Conservation (phyloP, 2,888 invertebrate species). For the Eristalinus sepulchralis region DNA sequence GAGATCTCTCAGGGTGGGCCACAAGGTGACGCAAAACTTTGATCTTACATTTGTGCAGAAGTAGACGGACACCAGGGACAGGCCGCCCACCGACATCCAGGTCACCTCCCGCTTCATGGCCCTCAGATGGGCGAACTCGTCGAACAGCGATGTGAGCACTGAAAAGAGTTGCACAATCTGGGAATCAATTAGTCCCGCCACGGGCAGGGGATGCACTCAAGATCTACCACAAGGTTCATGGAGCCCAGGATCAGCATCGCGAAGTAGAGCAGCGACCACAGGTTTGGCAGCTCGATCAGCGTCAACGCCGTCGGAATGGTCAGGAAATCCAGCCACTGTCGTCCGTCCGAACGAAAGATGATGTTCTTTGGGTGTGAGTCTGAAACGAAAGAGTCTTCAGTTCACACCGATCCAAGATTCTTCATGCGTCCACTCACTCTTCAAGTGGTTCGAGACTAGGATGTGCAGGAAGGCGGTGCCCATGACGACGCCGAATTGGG, state of each 20-base stretch:
- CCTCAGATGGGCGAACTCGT: slow-evolving; percentile 77
- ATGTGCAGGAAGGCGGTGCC: slow-evolving; percentile 84
- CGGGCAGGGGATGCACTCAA: neutral
- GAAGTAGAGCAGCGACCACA: slow-evolving; percentile 62
- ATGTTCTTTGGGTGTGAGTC: slow-evolving; percentile 51
- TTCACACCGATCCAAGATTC: neutral
- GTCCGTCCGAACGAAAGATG: slow-evolving; percentile 71
- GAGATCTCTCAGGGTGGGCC: too few relatives aligned
- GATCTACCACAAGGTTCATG: slow-evolving; percentile 54
- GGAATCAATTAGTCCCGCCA: slow-evolving; percentile 1
- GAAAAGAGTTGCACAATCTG: slow-evolving; percentile 75
- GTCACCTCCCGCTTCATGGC: slow-evolving; percentile 73
- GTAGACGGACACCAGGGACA: slow-evolving; percentile 50
- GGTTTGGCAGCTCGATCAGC: slow-evolving; percentile 50
- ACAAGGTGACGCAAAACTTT: neutral
- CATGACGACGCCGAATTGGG: slow-evolving; percentile 48
- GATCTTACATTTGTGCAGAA: slow-evolving; percentile 69
- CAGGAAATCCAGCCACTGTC: slow-evolving; percentile 59
- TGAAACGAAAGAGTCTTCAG: neutral
- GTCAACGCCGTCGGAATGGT: slow-evolving; percentile 50
- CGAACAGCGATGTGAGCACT: slow-evolving; percentile 76
- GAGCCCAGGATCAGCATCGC: slow-evolving; percentile 62
- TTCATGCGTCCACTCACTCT: slow-evolving; percentile 10
- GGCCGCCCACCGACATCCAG: slow-evolving; percentile 67
- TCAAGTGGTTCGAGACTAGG: slow-evolving; percentile 53